phyloP scores from a whole-genome alignment of 2,797 vertebrate species.

The Hyperoplus immaculatus region DNA sequence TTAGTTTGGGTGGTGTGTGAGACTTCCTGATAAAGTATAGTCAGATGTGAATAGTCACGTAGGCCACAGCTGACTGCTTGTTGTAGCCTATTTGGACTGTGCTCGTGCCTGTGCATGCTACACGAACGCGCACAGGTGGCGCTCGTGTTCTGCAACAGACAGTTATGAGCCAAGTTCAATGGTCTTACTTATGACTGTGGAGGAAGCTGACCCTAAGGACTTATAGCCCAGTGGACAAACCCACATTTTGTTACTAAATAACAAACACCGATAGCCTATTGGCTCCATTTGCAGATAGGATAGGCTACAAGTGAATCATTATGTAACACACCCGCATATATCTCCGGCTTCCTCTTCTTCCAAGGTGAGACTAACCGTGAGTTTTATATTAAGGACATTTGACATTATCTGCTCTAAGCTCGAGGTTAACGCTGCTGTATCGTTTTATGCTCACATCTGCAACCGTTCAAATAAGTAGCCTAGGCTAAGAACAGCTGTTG shows the following conservation, averaged over 20 bases:
- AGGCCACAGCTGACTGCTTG: not conserved
- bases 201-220: not conserved
- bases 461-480: fast-evolving
- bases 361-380: not conserved
- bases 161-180: not conserved
- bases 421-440: not conserved
- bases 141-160: not conserved
- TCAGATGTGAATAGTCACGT: conserved; percentile 40
- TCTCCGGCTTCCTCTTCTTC: not conserved
- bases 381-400: not conserved
- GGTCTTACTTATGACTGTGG: too few relatives aligned
- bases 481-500: too few relatives aligned
- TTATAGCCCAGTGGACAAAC: not conserved
- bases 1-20: not conserved
- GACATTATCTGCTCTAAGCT: not conserved
- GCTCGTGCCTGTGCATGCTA: not conserved
- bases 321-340: not conserved
- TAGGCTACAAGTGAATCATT: not conserved
- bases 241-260: conserved; percentile 7
- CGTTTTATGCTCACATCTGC: too few relatives aligned
- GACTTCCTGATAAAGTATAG: not conserved
- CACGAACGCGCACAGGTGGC: not conserved
- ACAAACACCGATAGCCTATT: not conserved
- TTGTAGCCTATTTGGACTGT: not conserved
- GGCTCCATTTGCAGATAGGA: not conserved